These are phyloP conservation scores for Mus pahari DNA, from an alignment of 2,113 vertebrate genomes.

Conservation along the genomic window DNA sequence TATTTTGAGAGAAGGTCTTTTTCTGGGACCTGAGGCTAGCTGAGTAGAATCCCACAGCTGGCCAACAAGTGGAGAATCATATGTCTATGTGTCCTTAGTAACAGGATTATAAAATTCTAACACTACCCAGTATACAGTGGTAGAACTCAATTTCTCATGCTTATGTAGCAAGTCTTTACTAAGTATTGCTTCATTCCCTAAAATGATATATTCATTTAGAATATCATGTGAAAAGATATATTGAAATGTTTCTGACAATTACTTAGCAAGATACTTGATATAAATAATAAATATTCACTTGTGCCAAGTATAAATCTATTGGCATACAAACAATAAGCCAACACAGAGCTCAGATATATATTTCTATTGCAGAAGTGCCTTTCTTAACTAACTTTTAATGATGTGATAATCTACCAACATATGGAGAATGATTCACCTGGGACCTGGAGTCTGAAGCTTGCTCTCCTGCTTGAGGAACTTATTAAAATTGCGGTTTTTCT, in stretches of 20 bases:
- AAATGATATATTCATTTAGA: not conserved
- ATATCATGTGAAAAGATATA: not conserved
- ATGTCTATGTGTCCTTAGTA: not conserved
- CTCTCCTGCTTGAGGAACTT: not conserved
- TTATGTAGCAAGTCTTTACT: not conserved
- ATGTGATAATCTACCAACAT: not conserved
- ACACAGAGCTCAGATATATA: not conserved
- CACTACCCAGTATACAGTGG: accelerated
- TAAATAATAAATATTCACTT: not conserved
- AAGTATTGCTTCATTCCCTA: not conserved
- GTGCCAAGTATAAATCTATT: not conserved
- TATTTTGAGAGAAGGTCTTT: not conserved
- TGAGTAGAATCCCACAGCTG: not conserved
- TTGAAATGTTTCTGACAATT: not conserved
- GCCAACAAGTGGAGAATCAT: not conserved
- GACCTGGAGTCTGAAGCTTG: not conserved
- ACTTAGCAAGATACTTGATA: not conserved
- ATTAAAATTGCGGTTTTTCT: constrained; percentile 51
- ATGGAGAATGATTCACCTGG: not conserved
- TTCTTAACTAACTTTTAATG: not conserved
- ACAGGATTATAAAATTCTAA: not conserved
- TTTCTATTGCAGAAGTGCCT: not conserved
- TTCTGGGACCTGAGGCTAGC: not conserved
- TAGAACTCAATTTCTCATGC: not conserved
- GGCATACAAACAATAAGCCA: not conserved